Conservation (phyloP, 2,888 invertebrate genomes). For the Heliconius ethilla region DNA sequence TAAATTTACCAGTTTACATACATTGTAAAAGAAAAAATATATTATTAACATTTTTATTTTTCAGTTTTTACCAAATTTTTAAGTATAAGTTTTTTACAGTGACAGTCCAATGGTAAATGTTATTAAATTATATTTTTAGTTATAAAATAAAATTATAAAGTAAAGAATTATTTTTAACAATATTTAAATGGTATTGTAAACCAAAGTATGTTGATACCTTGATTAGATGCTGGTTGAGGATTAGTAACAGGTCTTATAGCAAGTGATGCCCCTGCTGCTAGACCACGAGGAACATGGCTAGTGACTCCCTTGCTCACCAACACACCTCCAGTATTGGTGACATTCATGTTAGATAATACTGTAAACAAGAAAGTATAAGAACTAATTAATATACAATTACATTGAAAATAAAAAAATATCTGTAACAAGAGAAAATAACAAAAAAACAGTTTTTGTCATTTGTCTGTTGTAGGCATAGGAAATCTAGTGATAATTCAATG, state of each 20-base stretch:
- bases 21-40: background rate
- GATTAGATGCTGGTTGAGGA: slow-evolving; percentile 57
- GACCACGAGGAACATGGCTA: slow-evolving; percentile 81
- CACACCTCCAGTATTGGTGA: slow-evolving; percentile 63
- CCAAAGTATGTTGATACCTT: slow-evolving; percentile 45
- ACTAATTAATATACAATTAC: background rate
- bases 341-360: slow-evolving; percentile 68
- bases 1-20: background rate
- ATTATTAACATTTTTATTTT: background rate
- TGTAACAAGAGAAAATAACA: background rate
- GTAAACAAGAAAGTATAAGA: slow-evolving; percentile 32
- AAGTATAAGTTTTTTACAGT: background rate
- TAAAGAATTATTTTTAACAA: background rate
- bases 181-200: background rate
- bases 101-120: background rate
- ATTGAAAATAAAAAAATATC: background rate
- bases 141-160: background rate
- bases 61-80: background rate
- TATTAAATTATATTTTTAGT: background rate
- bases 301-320: slow-evolving; percentile 68
- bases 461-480: background rate
- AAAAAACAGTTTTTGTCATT: background rate
- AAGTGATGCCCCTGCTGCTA: slow-evolving; percentile 88
- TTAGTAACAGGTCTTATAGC: slow-evolving; percentile 86
- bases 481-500: background rate